Evolutionary conservation across 2,113 vertebrate species (phyloP), one percentile per base, ranked within the genome.

Genomic region (Rana temporaria): DNA sequence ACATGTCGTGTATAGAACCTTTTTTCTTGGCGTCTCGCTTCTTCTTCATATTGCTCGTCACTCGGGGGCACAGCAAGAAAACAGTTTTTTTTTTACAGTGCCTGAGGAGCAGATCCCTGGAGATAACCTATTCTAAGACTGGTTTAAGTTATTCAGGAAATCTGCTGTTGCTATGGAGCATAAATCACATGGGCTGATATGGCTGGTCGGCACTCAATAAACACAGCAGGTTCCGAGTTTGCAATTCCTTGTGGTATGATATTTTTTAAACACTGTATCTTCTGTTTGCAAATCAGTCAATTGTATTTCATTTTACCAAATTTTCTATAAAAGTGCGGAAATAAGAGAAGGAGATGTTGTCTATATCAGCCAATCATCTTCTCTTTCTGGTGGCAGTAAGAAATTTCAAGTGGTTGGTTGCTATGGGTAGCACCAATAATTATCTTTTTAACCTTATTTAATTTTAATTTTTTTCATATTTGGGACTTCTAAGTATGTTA

Each of bases 61-160:
- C 53, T 67, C 59, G 24, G 52, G 55, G 65, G 20, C 32, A 57
- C 60, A 60, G n/a, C 30, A 14, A 22, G 2, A 38, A 24, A 79
- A 67, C 26, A 42, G 30, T 48, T 56, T 42, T 55, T 52, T 48
- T 56, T 42, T 55, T 52, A 18, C 62, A 66, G 63, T 30, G 66
- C 18, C 30, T 48, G n/a, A 38, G 52, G 55, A 79, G 30, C 30
- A 67, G 26, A 69, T 69, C 78, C 78, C 65, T 19, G 17, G 78
- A 79, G 78, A 79, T 69, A 79, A 60, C 42, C 60, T 84, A 88
- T 86, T 87, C 57, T 85, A 83, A 83, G 85, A 42, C 84, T 88
- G 88, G 84, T 65, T 87, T 70, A 69, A 89, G 88, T 87, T 83
- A 82, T 86, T 88, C 85, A 24, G 84, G 85, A 89, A 89, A 88